phyloP scores from a whole-genome alignment of 2,113 vertebrate genomes.

The Petromus typicus region DNA sequence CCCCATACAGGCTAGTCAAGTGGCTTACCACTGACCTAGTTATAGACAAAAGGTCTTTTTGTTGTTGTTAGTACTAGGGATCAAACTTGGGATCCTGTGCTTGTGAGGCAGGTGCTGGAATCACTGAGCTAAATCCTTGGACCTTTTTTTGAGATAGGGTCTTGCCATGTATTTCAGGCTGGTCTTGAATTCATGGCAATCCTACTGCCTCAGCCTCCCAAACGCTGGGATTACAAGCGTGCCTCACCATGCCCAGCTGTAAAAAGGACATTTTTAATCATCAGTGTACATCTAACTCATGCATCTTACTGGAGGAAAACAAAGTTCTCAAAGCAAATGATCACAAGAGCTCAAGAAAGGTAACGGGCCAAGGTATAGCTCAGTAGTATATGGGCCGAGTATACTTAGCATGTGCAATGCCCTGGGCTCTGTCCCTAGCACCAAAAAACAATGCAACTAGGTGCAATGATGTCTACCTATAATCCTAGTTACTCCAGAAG shows the following conservation, averaged over 20 bases:
- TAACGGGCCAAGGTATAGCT: not conserved
- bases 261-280: constrained; percentile 4
- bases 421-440: not conserved
- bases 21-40: not conserved
- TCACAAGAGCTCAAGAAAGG: not conserved
- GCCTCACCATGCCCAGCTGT: not conserved
- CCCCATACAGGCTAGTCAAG: not conserved
- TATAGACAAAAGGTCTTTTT: no score
- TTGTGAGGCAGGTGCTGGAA: no score
- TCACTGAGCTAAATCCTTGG: no score
- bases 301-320: not conserved
- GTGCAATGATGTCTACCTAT: not conserved
- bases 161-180: not conserved
- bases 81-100: no score
- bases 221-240: not conserved
- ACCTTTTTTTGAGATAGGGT: not conserved
- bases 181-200: not conserved
- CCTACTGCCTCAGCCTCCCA: not conserved
- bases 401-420: not conserved
- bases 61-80: no score
- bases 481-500: not conserved
- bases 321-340: constrained; percentile 37
- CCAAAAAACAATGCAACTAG: not conserved
- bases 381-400: not conserved
- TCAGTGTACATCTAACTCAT: not conserved